Evolutionary conservation across 2,113 vertebrate species (phyloP).

Genomic region (Polypterus bichir): DNA sequence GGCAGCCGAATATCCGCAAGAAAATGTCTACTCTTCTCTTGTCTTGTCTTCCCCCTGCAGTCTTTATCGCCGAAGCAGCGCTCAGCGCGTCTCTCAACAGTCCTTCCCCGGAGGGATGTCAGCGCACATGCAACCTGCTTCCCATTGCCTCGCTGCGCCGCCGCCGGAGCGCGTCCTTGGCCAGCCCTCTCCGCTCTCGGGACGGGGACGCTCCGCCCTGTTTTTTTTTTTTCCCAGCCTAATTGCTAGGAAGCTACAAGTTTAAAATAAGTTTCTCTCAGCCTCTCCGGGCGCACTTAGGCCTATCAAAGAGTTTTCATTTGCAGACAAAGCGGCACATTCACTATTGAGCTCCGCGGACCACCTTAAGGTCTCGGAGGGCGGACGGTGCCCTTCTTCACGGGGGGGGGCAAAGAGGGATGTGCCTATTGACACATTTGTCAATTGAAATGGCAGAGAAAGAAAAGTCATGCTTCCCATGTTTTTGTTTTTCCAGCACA

Average conservation of each 20-base stretch:
- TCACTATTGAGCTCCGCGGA: conserved; percentile 19
- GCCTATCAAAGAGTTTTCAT: conserved; percentile 9
- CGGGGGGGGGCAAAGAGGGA: too few species aligned
- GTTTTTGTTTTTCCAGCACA: too few species aligned
- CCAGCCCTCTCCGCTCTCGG: not conserved
- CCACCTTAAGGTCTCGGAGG: conserved; percentile 11
- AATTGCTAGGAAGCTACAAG: conserved; percentile 14
- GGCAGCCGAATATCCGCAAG: not conserved
- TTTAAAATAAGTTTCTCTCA: conserved; percentile 22
- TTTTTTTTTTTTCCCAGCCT: conserved; percentile 9
- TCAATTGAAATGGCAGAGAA: too few species aligned
- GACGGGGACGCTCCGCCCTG: not conserved
- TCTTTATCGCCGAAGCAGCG: not conserved
- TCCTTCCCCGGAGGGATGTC: not conserved
- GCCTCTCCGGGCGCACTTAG: conserved; percentile 20
- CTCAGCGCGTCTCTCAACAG: too few species aligned
- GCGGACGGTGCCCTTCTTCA: not conserved
- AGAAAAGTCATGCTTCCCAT: too few species aligned
- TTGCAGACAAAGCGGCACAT: conserved; percentile 23
- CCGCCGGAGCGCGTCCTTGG: not conserved
- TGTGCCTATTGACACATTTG: too few species aligned
- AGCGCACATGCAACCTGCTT: conserved; percentile 15
- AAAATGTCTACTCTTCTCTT: conserved; percentile 9
- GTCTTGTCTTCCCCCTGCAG: not conserved
- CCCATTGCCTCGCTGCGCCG: not conserved